Conservation (phyloP, 53 echinoderm and acorn worm genomes). For the Crossaster papposus region DNA sequence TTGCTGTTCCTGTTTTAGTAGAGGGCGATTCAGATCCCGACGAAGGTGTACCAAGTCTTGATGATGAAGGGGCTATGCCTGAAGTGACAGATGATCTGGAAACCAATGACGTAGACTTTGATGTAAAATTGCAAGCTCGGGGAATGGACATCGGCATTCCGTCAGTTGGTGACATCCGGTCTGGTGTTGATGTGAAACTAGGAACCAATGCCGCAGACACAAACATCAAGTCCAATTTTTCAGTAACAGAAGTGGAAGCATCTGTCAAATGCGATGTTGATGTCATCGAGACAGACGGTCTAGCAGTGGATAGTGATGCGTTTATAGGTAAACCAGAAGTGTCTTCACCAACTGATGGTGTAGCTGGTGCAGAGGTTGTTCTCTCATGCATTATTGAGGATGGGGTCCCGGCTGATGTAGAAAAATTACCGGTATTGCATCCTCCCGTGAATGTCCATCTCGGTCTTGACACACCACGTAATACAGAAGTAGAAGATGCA, state of each 20-base stretch:
- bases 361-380: neutral
- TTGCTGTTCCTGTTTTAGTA: slow-evolving; percentile 44
- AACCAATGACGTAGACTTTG: slow-evolving; percentile 2
- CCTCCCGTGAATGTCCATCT: neutral
- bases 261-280: slow-evolving; percentile 9
- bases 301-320: neutral
- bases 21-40: slow-evolving; percentile 26
- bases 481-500: neutral
- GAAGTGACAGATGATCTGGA: slow-evolving; percentile 37
- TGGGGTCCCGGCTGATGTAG: neutral
- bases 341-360: neutral
- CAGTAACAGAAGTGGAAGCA: neutral
- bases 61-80: slow-evolving; percentile 22
- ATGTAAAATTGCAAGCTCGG: neutral
- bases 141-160: slow-evolving; percentile 16
- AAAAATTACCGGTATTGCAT: neutral
- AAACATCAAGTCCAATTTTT: neutral
- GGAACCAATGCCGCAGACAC: slow-evolving; percentile 9
- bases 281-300: neutral
- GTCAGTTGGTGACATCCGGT: neutral
- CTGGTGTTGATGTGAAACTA: neutral
- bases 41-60: neutral
- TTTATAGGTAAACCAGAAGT: neutral
- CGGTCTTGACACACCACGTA: neutral
- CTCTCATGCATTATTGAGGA: neutral